Evolutionary conservation across 2,888 invertebrate genomes (phyloP), one percentile per base, ranked within the genome.

Genomic region (Cheilosia vulpina): DNA sequence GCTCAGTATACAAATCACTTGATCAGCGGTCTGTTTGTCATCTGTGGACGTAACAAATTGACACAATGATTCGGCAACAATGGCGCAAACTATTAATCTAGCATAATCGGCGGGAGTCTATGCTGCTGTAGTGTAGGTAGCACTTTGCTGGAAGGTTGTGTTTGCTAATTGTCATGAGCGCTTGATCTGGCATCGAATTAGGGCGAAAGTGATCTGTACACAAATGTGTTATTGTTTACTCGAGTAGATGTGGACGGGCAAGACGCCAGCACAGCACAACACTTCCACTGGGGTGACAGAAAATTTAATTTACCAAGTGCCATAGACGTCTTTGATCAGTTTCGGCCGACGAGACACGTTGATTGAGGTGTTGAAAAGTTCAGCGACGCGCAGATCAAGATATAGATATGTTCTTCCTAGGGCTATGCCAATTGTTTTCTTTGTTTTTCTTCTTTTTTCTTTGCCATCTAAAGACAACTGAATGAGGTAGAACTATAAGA

Each of bases 291-390:
- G 69, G 75, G 69, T 77, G 82, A 76, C 69, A 66, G 66, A 65
- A 63, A 62, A 78, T 50, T 53, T 62, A 45, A 73, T 63, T 65
- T n/a, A 19, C 63, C 55, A 27, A 38, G 65, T 57, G 52, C 58
- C 45, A 55, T 52, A 79, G 69, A 79, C 24, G 63, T 45, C 73
- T 84, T 84, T 84, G 79, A 84, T 84, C 65, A 73, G 17, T n/a
- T 66, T 57, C 65, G 43, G 66, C 66, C 50, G 47, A 43, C 19
- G 27, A 6, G 41, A 31, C 5, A 52, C 24, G 2, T 84, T 84
- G 63, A 80, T 72, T 83, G 78, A 80, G 75, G 73, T 79, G 79
- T 75, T 84, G 84, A 79, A 79, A 79, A 58, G 79, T 79, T 83
- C 68, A 79, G 65, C 79, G 66, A 76, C 69, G 57, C 34, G 13